Base-by-base conservation (phyloP, 2,113 vertebrate genomes). In the Beaufortia kweichowensis region DNA sequence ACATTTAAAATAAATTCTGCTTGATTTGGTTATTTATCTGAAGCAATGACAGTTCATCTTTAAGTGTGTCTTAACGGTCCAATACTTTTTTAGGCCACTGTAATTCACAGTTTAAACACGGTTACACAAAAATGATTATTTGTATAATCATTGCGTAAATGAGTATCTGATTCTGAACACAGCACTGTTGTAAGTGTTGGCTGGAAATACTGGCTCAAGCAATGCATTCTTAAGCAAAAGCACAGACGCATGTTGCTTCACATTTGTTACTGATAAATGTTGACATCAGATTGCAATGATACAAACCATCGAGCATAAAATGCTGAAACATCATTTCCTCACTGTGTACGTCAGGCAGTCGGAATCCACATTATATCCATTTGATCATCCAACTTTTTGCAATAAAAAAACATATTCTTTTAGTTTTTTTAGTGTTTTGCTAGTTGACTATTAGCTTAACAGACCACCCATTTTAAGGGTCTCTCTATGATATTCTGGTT, bases 181-280 rank as follows among this genome's bases (percentile, higher is more conserved):
- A 48, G 2, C 17, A 66, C 10, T 56, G 65, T n/a, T 63, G 19
- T 50, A n/a, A n/a, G 61, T 48, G 43, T 79, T 48, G 17, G 3
- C 43, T 76, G 59, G 5, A 41, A 33, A 48, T 15, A 57, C 43
- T 35, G 12, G n/a, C 78, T 79, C 84, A 82, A 84, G 82, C 82
- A 24, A 46, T 77, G 53, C 81, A 82, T 77, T 64, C 31, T 29
- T 83, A 68, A 63, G 33, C 19, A 53, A 76, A 82, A 80, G 81
- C 72, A 75, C 70, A 75, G 78, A 70, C 73, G 53, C 35, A 68
- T 76, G 76, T 66, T 53, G 46, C 73, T 83, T 66, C 53, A 78
- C 63, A 83, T 80, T 76, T 82, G 80, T 85, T 83, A 84, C 72
- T 74, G 53, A 85, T 81, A 75, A 78, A 83, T 67, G 67, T 83